Evolutionary conservation across 2,888 invertebrate species (phyloP).

Genomic region (Hyalella azteca): DNA sequence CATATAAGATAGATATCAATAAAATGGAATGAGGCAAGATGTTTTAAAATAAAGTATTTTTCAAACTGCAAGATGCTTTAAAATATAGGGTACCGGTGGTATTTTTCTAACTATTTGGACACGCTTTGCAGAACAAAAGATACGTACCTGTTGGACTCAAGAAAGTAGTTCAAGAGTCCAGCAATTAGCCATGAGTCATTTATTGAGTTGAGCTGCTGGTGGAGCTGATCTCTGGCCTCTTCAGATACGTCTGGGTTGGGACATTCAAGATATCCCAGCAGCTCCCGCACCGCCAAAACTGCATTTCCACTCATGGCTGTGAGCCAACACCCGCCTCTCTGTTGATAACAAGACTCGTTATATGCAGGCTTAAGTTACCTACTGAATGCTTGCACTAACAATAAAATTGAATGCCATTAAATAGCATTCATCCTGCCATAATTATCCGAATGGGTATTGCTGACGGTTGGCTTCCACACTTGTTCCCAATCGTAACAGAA

Average conservation of each 20-base stretch:
- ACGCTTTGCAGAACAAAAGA: not conserved
- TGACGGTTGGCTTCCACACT: not conserved
- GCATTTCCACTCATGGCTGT: slow-evolving; percentile 4
- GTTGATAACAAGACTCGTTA: not conserved
- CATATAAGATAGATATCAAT: no score
- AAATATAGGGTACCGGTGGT: no score
- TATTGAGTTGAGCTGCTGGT: slow-evolving; percentile 45
- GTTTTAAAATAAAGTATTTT: no score
- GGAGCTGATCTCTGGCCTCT: slow-evolving; percentile 46
- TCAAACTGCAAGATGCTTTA: no score
- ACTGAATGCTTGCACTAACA: not conserved
- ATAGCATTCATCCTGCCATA: not conserved
- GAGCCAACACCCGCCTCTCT: no score
- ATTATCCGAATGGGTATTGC: not conserved
- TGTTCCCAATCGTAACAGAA: not conserved
- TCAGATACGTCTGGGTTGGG: slow-evolving; percentile 46
- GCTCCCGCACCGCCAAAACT: slow-evolving; percentile 42
- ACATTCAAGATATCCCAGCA: slow-evolving; percentile 51
- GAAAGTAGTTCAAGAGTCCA: slow-evolving; percentile 55
- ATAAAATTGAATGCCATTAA: not conserved
- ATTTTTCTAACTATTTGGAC: no score
- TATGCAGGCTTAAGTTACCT: not conserved
- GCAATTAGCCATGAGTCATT: slow-evolving; percentile 53
- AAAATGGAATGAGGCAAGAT: no score
- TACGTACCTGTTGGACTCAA: slow-evolving; percentile 51